Conservation (phyloP, 1,140 invertebrate genomes). For the Rhopalosiphum maidis region DNA sequence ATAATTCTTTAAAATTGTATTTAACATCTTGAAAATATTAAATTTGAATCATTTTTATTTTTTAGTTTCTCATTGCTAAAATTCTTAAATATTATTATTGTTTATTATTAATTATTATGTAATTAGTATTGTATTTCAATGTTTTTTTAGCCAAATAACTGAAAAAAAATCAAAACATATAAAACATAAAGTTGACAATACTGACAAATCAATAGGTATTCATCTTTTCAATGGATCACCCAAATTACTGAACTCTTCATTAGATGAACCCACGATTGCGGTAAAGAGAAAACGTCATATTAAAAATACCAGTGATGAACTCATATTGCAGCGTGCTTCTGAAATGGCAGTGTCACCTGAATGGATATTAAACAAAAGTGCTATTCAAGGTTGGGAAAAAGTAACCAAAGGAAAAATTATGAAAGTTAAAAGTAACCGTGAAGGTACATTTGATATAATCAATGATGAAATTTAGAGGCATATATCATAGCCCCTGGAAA, state of each 20-base stretch:
- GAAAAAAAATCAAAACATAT: conserved; percentile 42
- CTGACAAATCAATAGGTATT: conserved; percentile 5
- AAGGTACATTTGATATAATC: conserved; percentile 53
- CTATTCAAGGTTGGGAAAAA: conserved; percentile 35
- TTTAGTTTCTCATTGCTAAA: not conserved
- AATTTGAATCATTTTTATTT: too few species aligned
- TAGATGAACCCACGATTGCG: not conserved
- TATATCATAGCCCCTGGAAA: not conserved
- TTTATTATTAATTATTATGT: not conserved
- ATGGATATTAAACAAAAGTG: conserved; percentile 37
- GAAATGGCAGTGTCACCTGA: conserved; percentile 21
- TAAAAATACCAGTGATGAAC: conserved; percentile 23
- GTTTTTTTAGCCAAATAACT: conserved; percentile 17
- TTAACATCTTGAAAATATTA: too few species aligned
- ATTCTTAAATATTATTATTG: too few species aligned
- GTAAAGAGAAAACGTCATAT: not conserved
- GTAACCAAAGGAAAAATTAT: conserved; percentile 47
- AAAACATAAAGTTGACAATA: not conserved
- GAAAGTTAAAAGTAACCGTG: conserved; percentile 12
- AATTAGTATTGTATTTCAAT: not conserved
- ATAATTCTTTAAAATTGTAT: too few species aligned
- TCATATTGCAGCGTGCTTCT: conserved; percentile 29
- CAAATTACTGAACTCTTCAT: not conserved
- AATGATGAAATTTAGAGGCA: not conserved
- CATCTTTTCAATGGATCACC: conserved; percentile 32